A percentile compares a stretch with the other conserved stretches of the same genome.
Evolutionary conservation across 2,113 vertebrate genomes (phyloP).

Genomic region (Capra hircus): DNA sequence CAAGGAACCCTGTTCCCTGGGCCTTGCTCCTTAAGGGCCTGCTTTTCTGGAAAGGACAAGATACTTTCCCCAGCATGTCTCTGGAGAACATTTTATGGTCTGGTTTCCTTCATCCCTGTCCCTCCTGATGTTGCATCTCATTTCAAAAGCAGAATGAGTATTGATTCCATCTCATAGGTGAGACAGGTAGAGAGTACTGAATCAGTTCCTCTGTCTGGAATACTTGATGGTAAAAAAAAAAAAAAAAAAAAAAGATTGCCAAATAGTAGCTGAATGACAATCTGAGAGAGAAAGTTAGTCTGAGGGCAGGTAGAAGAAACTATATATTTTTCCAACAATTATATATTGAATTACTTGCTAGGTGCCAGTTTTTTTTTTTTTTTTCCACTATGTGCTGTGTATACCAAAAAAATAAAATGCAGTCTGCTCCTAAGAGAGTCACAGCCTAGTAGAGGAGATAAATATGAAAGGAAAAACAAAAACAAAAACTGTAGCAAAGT

Average conservation of each 20-base stretch:
- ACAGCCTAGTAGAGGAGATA: background rate
- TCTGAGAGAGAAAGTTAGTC: background rate
- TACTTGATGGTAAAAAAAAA: background rate
- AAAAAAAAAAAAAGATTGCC: background rate
- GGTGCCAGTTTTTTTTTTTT: background rate
- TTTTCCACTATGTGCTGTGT: background rate
- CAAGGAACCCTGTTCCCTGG: background rate
- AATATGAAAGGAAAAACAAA: background rate
- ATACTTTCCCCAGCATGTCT: background rate
- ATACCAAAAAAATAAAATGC: background rate
- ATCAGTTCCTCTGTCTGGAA: slow-evolving; percentile 33
- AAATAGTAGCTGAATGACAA: background rate
- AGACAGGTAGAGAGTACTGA: slow-evolving; percentile 7
- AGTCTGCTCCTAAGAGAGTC: background rate
- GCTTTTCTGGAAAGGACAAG: background rate
- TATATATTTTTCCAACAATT: slow-evolving; percentile 17
- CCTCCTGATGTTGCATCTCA: background rate
- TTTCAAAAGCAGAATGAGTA: slow-evolving; percentile 29
- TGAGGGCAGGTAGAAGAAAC: background rate
- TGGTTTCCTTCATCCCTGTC: background rate
- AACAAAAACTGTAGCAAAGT: background rate
- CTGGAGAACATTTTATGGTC: background rate
- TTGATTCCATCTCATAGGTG: background rate
- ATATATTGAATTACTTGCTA: background rate
- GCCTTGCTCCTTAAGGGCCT: background rate